Base-by-base conservation (phyloP, 2,113 vertebrate species). In the Colaptes auratus region DNA sequence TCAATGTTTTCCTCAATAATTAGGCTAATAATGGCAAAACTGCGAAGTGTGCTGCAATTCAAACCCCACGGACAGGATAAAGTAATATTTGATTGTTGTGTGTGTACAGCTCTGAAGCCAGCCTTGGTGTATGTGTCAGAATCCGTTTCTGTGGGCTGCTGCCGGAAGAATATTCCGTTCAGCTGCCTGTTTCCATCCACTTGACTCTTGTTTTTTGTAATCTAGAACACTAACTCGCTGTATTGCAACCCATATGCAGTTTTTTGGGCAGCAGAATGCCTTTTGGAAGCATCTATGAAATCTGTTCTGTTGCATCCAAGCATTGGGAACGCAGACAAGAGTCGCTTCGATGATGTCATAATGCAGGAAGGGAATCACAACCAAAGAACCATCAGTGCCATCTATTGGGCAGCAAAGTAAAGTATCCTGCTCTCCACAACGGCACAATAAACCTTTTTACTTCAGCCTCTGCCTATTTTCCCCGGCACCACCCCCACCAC, bases 401-500 rank as follows among this genome's bases (percentile, higher is more conserved):
- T 98, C 98, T 98, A 96, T 97, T 98, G 98, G 98, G 78, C 84
- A 74, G 83, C 19, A 96, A 94, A 90, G 96, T 77, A 95, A 95
- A 67, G 61, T 72, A 55, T 67, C 80, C 42, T 84, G 73, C 27
- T 86, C 30, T 67, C 15, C 58, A 44, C 61, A 86, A 19, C 63
- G 35, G 9, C 56, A 52, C 46, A 76, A 30, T 44, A 78, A 92
- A 61, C 4, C 19, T 56, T 87, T n/a, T 94, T 83, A 23, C 28
- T 76, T 82, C 52, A 35, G 19, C 31, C 52, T 76, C 60, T 92
- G 46, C 78, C 46, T 67, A 3, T 59, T 82, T n/a, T 91, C 92
- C 81, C 44, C 20, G 31, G 16, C 50, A 21, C 12, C 50, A 21
- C 50, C 46, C 48, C 48, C 48, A 9, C 48, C 46, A 6, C 46